Conservation (phyloP, 2,888 invertebrate species). For the Pteria penguin region DNA sequence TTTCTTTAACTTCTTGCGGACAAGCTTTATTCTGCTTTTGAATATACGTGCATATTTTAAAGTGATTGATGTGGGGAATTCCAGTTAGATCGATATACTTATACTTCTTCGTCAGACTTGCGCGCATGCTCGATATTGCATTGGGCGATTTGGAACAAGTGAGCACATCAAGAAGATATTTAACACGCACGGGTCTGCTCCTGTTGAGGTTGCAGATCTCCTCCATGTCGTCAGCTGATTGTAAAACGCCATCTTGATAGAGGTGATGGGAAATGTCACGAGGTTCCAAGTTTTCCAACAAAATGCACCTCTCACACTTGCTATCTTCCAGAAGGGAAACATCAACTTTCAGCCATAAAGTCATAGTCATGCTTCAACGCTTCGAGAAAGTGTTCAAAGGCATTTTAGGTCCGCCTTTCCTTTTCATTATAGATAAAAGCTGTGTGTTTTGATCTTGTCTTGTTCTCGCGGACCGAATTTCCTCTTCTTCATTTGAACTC, state of each 20-base stretch:
- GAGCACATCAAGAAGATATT: constrained; percentile 10
- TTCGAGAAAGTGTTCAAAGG: background rate
- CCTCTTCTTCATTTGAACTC: constrained; percentile 17
- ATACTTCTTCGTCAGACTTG: constrained; percentile 23
- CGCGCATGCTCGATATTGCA: background rate
- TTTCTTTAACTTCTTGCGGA: background rate
- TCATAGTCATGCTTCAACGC: constrained; percentile 7
- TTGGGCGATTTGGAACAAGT: background rate
- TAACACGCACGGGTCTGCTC: constrained; percentile 9
- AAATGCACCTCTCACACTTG: constrained; percentile 18
- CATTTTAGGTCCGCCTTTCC: background rate
- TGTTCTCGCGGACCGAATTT: background rate
- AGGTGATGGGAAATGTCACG: constrained; percentile 29
- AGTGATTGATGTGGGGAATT: background rate
- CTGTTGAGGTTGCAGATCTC: constrained; percentile 10
- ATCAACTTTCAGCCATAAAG: background rate
- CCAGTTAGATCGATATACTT: background rate
- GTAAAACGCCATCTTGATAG: constrained; percentile 28
- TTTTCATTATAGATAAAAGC: constrained; percentile 10
- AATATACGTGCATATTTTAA: background rate
- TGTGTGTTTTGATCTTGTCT: constrained; percentile 22
- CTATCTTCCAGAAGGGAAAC: background rate
- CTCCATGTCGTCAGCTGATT: constrained; percentile 34
- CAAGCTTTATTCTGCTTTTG: background rate
- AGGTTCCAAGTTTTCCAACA: constrained; percentile 27